These are phyloP conservation scores for Chitala chitala DNA, from an alignment of 2,113 vertebrate species.

Conservation along the genomic window DNA sequence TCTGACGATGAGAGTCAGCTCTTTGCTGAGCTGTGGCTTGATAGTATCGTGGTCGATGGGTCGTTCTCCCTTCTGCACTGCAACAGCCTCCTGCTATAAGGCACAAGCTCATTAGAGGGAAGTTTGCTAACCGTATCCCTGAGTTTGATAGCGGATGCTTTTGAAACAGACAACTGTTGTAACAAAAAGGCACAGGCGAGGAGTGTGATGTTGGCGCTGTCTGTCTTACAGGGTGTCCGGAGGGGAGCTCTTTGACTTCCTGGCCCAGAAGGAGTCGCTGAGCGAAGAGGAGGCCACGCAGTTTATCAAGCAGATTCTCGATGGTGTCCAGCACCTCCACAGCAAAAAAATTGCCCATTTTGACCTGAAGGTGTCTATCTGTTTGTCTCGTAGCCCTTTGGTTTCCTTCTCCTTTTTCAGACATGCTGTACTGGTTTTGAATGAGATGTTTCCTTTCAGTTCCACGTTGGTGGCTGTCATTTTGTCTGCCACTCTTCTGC, in stretches of 20 bases:
- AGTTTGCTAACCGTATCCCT: background rate
- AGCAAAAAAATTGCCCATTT: constrained; percentile 89
- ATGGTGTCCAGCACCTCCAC: constrained; percentile 89
- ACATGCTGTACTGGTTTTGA: too few relatives aligned
- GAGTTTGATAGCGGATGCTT: too few relatives aligned
- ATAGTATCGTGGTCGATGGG: background rate
- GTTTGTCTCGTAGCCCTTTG: background rate
- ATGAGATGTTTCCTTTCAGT: too few relatives aligned
- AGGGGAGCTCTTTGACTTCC: constrained; percentile 94
- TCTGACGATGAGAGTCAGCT: background rate
- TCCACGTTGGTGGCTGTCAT: too few relatives aligned
- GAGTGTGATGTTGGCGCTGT: constrained; percentile 20
- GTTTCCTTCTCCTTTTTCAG: background rate
- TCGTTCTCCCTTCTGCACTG: background rate
- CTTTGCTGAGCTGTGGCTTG: background rate
- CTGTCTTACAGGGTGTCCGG: constrained; percentile 79
- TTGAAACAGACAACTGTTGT: background rate
- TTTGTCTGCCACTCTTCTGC: background rate
- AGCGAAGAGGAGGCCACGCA: constrained; percentile 94
- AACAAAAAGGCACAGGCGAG: background rate
- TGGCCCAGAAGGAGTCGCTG: constrained; percentile 92
- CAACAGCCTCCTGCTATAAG: background rate
- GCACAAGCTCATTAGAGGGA: background rate
- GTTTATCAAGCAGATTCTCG: constrained; percentile 94
- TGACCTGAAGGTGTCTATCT: constrained; percentile 82